Evolutionary conservation across 2,113 vertebrate genomes (phyloP).

Genomic region (Mastomys coucha): DNA sequence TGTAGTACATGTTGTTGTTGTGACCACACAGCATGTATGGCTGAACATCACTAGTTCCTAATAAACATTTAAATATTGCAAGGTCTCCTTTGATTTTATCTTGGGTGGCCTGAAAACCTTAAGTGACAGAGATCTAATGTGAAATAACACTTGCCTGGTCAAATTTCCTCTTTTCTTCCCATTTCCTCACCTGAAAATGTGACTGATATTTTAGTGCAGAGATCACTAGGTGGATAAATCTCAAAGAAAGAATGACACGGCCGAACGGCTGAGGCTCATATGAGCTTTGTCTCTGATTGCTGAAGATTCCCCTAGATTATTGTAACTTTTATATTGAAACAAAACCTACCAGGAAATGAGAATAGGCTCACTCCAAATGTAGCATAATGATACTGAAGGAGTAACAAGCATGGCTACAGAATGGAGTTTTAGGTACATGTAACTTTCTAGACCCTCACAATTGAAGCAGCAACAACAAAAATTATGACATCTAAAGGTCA

Average conservation of each 20-base stretch:
- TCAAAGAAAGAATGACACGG: constrained; percentile 15
- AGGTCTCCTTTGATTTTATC: constrained; percentile 20
- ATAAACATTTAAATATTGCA: constrained; percentile 27
- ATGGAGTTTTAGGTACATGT: background rate
- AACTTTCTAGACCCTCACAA: background rate
- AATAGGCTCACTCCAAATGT: background rate
- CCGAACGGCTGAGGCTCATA: background rate
- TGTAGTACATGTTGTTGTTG: background rate
- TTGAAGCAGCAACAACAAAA: background rate
- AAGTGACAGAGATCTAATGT: background rate
- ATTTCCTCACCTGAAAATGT: constrained; percentile 49
- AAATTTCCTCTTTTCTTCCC: constrained; percentile 45
- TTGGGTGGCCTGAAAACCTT: background rate
- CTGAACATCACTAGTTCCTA: background rate
- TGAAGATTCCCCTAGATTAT: background rate
- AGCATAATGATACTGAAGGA: background rate
- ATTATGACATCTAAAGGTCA: background rate
- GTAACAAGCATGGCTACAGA: background rate
- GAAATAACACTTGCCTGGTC: background rate
- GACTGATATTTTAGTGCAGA: background rate
- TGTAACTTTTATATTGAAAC: constrained; percentile 21
- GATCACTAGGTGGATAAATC: constrained; percentile 35
- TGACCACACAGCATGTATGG: background rate
- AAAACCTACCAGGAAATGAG: constrained; percentile 37
- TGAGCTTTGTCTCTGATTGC: constrained; percentile 42